Base-by-base conservation (phyloP, 2,113 vertebrate genomes). In the Ailuropoda melanoleuca region DNA sequence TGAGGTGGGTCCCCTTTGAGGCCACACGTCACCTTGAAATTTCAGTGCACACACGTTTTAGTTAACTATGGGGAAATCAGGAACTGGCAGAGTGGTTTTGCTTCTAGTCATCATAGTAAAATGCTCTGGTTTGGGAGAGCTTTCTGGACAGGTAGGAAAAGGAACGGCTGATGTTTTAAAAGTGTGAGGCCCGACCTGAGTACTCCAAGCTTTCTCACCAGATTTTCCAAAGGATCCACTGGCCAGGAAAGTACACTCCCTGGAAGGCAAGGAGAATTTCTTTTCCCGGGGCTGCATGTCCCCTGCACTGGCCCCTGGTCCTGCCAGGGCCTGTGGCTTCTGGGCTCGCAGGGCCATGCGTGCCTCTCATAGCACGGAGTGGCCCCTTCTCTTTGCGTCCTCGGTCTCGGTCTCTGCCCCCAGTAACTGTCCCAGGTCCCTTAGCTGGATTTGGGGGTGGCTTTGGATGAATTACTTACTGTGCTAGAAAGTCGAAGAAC, bases 271-370 rank as follows among this genome's bases (percentile, higher is more conserved):
- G 37, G 18, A 0, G 7, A 19, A 4, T 43, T 4, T 24, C 34
- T 43, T 43, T 58, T 37, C 11, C 93, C 0, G 5, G 50, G 31
- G 21, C 60, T 26, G 31, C 24, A 1, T 39, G 43, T 74, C 17
- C 74, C 70, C 43, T 31, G 29, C 19, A 29, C 23, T 39, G 14
- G n/a, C 70, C 56, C 39, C 31, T 50, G 34, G 17, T 10, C 46
- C n/a, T 48, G 14, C 46, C 8, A 6, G 77, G 34, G 23, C 86
- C 53, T 46, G 56, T 23, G 29, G 13, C 19, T 60, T 72, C 34
- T 13, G 53, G 39, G 10, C 17, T 4, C 8, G 0, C 0, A 4
- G 29, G 23, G 24, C 37, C 23, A 0, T 24, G n/a, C 12, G 0
- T 24, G 26, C 56, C 29, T 58, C 10, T 14, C 72, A 6, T 2